Conservation (phyloP, 2,113 vertebrate species). For the Pygoscelis antarcticus region DNA sequence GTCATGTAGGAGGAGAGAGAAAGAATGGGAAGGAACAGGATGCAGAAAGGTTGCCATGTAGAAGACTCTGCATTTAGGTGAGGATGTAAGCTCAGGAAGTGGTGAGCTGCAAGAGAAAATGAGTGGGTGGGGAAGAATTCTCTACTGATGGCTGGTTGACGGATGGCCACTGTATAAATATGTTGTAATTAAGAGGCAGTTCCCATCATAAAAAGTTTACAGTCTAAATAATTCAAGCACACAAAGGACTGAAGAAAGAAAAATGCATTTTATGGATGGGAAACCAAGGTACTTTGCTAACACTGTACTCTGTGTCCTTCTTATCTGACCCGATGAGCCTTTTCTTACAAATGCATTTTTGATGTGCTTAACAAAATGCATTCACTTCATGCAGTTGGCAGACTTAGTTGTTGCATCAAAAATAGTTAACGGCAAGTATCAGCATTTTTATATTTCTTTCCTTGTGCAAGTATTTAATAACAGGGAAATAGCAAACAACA, state of each 20-base stretch:
- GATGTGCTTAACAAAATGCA: slow-evolving; percentile 71
- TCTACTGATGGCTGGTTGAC: not conserved
- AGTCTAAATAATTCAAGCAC: slow-evolving; percentile 4
- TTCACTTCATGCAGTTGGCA: slow-evolving; percentile 68
- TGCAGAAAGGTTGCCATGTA: not conserved
- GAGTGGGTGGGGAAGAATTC: not conserved
- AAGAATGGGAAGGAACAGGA: not conserved
- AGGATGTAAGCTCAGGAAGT: not conserved
- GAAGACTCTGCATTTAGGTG: not conserved
- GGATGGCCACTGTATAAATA: not conserved
- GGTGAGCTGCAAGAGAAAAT: not conserved
- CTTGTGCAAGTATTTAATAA: slow-evolving; percentile 71
- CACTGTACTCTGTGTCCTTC: not conserved
- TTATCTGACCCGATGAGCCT: slow-evolving; percentile 40
- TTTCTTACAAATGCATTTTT: slow-evolving; percentile 56
- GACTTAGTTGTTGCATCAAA: slow-evolving; percentile 67
- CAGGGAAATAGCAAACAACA: slow-evolving; percentile 70
- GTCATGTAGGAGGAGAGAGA: not conserved
- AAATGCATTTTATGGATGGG: not conserved
- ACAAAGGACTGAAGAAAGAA: not conserved
- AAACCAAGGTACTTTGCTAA: slow-evolving; percentile 16
- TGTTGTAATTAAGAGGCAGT: not conserved
- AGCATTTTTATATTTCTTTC: slow-evolving; percentile 71
- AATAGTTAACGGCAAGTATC: slow-evolving; percentile 71
- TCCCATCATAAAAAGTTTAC: not conserved